Evolutionary conservation across 1,140 invertebrate species (phyloP).

Genomic region (Lepeophtheirus salmonis): DNA sequence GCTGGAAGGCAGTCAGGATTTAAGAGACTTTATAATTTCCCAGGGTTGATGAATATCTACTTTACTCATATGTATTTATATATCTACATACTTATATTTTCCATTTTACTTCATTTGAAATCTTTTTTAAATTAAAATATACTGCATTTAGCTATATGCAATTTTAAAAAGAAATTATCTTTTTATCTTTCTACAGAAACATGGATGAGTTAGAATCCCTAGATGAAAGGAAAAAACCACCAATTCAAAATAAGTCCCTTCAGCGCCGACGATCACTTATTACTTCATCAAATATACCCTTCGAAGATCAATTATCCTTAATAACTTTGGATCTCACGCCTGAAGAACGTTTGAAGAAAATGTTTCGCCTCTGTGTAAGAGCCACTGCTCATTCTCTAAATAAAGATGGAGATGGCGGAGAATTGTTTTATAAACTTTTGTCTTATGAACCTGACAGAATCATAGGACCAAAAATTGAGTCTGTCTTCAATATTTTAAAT

Average conservation of each 20-base stretch:
- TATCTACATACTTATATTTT: too few species aligned
- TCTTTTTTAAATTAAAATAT: too few species aligned
- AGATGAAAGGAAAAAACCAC: neutral
- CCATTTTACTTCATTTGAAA: too few species aligned
- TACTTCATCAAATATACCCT: neutral
- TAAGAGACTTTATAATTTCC: conserved; percentile 20
- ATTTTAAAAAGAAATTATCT: too few species aligned
- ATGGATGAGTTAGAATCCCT: too few species aligned
- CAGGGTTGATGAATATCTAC: conserved; percentile 19
- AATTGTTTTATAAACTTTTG: too few species aligned
- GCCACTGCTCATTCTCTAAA: neutral
- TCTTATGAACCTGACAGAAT: too few species aligned
- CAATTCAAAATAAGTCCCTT: too few species aligned
- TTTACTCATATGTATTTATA: neutral
- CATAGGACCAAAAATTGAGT: too few species aligned
- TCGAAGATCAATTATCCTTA: neutral
- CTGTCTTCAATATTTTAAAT: too few species aligned
- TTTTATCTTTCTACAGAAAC: neutral
- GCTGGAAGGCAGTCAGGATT: conserved; percentile 14
- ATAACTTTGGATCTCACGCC: neutral
- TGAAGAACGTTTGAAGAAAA: neutral
- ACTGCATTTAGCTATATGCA: too few species aligned
- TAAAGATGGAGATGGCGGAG: neutral
- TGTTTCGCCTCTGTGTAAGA: neutral
- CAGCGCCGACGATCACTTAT: neutral